phyloP scores from a whole-genome alignment of 2,797 vertebrate species.

The Sebastes trivittatus region DNA sequence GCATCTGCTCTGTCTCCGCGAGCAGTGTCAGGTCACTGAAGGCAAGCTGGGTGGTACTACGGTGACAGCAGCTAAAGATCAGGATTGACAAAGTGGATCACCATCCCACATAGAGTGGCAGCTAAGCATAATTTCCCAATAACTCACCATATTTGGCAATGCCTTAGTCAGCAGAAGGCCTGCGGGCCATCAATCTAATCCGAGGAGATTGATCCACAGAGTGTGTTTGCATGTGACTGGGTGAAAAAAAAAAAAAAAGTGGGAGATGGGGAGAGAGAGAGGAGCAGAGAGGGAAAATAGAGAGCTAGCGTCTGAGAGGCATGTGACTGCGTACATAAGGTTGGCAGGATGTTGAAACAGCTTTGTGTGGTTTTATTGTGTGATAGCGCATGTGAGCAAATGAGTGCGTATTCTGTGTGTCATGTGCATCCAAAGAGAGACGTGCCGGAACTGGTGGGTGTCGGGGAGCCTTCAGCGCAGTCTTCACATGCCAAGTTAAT shows the following conservation, averaged over 20 bases:
- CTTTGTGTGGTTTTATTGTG: slow-evolving; percentile 21
- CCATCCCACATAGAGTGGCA: slow-evolving; percentile 66
- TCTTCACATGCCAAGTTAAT: slow-evolving; percentile 43
- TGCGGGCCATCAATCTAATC: slow-evolving; percentile 74
- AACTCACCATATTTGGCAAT: slow-evolving; percentile 72
- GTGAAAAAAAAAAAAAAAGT: background rate
- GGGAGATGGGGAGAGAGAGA: background rate
- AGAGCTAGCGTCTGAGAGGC: background rate
- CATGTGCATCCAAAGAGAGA: slow-evolving; percentile 8
- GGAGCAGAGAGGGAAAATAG: background rate
- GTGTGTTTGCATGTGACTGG: slow-evolving; percentile 55
- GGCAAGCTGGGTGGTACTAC: slow-evolving; percentile 45
- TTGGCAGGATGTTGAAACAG: slow-evolving; percentile 4
- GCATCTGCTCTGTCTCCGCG: slow-evolving; percentile 35
- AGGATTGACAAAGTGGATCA: slow-evolving; percentile 77
- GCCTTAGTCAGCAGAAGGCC: slow-evolving; percentile 79
- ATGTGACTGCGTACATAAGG: background rate
- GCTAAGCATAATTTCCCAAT: slow-evolving; percentile 68
- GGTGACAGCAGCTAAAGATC: slow-evolving; percentile 71
- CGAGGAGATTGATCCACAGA: slow-evolving; percentile 69
- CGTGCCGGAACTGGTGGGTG: slow-evolving; percentile 24
- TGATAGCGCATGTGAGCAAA: background rate
- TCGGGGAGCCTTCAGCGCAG: slow-evolving; percentile 34
- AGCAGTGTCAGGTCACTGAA: slow-evolving; percentile 26
- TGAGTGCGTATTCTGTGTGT: slow-evolving; percentile 9